Percentiles rank a stretch among this genome's conserved stretches.
Evolutionary conservation across 1,140 invertebrate genomes (phyloP).

Genomic region (Drosophila repletoides): DNA sequence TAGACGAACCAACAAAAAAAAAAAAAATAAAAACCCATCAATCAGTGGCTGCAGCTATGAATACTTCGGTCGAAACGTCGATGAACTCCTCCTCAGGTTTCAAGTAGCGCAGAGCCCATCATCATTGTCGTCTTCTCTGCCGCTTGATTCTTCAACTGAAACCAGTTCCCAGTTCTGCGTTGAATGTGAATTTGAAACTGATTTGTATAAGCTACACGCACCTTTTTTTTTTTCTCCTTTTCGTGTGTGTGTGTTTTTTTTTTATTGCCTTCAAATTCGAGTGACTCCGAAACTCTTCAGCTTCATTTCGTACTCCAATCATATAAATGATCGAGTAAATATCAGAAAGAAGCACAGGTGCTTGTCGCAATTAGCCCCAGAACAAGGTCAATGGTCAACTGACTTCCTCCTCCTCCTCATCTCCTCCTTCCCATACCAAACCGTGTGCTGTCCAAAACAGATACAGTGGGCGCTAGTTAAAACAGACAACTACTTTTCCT

Average conservation of each 20-base stretch:
- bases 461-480: too few relatives aligned
- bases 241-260: constrained; percentile 17
- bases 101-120: constrained; percentile 21
- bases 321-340: constrained; percentile 27
- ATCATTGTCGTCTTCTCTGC: neutral
- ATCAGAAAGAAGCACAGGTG: constrained; percentile 47
- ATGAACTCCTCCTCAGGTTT: constrained; percentile 56
- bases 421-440: too few relatives aligned
- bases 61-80: constrained; percentile 48
- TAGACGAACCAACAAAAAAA: too few relatives aligned
- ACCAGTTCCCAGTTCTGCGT: constrained; percentile 28
- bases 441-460: too few relatives aligned
- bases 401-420: too few relatives aligned
- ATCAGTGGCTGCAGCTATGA: constrained; percentile 42
- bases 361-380: constrained; percentile 39
- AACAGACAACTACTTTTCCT: too few relatives aligned
- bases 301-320: neutral
- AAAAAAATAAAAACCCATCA: constrained; percentile 41
- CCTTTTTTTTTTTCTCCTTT: constrained; percentile 3
- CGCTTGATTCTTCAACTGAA: constrained; percentile 11
- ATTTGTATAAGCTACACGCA: constrained; percentile 52
- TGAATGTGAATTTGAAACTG: constrained; percentile 22
- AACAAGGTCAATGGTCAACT: constrained; percentile 71
- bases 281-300: constrained; percentile 15
- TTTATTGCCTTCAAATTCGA: too few relatives aligned